Evolutionary conservation across 53 echinoderm and acorn worm genomes (phyloP), one percentile per base, ranked within the genome.

Genomic region (Paelopatides confundens): DNA sequence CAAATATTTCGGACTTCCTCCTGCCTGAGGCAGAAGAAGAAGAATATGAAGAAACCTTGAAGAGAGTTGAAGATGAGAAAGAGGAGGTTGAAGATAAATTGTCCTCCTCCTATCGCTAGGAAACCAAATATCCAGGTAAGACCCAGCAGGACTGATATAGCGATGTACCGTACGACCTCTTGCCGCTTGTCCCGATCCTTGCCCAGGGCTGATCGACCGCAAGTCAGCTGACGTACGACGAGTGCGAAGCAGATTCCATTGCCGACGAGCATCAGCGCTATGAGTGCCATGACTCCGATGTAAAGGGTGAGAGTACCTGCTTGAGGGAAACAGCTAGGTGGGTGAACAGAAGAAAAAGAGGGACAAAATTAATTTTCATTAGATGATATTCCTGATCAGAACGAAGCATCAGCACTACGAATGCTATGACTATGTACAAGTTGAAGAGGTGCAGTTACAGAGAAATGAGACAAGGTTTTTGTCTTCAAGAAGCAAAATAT

Each of bases 41-140:
- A 13, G 62, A 94, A 89, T 86, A 94, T 89, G 47, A 94, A 68
- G 35, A 92, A 69, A 30, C 92, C 93, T 54, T 94, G 94, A 27
- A 95, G 88, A 28, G 93, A 88, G 48, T 95, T 95, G 88, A 87
- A 95, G 76, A 95, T 82, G 66, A 90, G 87, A 71, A 92, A 95
- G 52, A 95, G 81, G 76, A 90, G 37, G 54, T 95, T 93, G 86
- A 93, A 88, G 65, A 76, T 79, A 52, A 91, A 82, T 58, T 67
- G 87, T 40, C 86, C 89, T 7, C 65, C 64, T 29, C 76, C 82
- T 30, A 93, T 63, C 8, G 94, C 85, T 15, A 94, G 49, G 81
- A 94, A 89, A n/a, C 88, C 91, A 62, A 91, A 94, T 18, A 64
- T 71, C 94, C 94, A 94, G 31, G 94, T 94, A 62, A 94, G 76